Evolutionary conservation across 2,888 invertebrate genomes (phyloP).

Genomic region (Ischnura elegans): DNA sequence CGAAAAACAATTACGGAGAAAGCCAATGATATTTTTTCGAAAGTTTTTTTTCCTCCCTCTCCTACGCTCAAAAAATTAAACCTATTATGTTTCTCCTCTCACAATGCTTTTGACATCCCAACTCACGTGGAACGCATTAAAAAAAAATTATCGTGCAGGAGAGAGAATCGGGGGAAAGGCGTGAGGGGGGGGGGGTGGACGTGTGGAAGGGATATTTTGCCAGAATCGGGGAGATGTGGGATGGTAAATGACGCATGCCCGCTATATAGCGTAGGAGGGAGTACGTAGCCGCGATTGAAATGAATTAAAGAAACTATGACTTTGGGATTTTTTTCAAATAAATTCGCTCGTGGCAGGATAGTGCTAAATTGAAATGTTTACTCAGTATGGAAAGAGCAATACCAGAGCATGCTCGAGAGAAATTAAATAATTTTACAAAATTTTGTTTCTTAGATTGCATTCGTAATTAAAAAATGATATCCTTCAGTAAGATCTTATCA

Average conservation of each 20-base stretch:
- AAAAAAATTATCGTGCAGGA: neutral
- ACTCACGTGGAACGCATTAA: conserved; percentile 56
- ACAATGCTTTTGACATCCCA: conserved; percentile 47
- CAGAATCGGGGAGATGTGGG: neutral
- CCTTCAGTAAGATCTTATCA: no score
- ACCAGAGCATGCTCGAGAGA: no score
- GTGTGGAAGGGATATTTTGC: neutral
- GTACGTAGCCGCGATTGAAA: neutral
- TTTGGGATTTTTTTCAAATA: no score
- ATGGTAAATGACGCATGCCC: neutral
- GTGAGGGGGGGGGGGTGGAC: no score
- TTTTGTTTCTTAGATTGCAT: no score
- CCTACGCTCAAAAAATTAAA: neutral
- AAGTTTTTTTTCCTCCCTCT: conserved; percentile 9
- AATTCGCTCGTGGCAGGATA: no score
- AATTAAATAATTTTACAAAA: no score
- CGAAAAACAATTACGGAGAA: conserved; percentile 32
- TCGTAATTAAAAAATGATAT: no score
- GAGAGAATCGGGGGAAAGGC: neutral
- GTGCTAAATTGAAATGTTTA: no score
- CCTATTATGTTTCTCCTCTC: conserved; percentile 34
- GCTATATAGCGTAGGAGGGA: neutral
- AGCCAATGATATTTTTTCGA: neutral
- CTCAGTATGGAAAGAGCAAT: no score
- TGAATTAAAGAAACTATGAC: no score